Evolutionary conservation across 2,797 vertebrate species (phyloP), one percentile per base, ranked within the genome.

Genomic region (Myotis myotis): DNA sequence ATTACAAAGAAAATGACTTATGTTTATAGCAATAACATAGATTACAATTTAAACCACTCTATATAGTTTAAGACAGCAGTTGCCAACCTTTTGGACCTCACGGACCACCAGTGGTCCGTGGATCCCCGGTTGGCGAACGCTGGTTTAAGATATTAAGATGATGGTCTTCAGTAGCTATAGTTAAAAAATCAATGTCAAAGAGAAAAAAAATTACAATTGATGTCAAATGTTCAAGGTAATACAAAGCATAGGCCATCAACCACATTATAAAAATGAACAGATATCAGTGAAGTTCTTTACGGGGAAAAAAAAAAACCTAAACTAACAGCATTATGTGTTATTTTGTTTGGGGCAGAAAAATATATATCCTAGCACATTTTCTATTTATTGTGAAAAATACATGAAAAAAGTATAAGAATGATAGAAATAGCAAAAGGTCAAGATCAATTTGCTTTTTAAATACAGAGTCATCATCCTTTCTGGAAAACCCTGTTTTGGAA

Each of bases 1-100:
- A 97, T n/a, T 84, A 22, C 91, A 91, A 75, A 83, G 49, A 57
- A 97, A 90, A 97, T 28, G 41, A 85, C 30, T 95, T 8, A 72
- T 10, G 28, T 76, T 81, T 72, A 10, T 5, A 70, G 33, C n/a
- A 93, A 2, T 30, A 55, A 92, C 5, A 47, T 3, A 68, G 72
- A 94, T 72, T 47, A 91, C 25, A 80, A 71, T 70, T 62, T 41
- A 95, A 82, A 92, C 22, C 23, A 51, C 30, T 47, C 55, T 72
- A 36, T 0, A 22, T 66, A 84, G 22, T 51, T 53, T 68, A 87
- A 82, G 25, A 62, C 60, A 62, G 12, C 12, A 12, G 57, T 62
- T 12, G 28, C 28, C 60, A 62, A 62, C 12, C 60, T 62, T 62
- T 62, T 5, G 6, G 28, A 62, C 28, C 12, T 30, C 60, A 30